These are phyloP conservation scores for Gobio occitaniae DNA, from an alignment of 2,797 vertebrate genomes.

Conservation along the genomic window DNA sequence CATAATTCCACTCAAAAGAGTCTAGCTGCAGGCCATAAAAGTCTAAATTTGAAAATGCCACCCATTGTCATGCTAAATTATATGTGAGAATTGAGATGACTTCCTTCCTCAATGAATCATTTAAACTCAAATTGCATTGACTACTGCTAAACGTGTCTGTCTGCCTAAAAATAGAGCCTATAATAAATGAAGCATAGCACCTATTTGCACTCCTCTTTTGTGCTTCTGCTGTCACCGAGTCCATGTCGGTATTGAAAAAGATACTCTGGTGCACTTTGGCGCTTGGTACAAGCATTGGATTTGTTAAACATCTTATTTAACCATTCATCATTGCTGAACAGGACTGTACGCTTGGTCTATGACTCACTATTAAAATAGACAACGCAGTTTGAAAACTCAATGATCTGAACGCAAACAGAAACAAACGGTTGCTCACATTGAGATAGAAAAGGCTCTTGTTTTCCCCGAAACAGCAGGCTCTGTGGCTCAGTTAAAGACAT, in stretches of 20 bases:
- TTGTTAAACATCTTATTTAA: constrained; percentile 33
- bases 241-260: constrained; percentile 5
- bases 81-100: constrained; percentile 25
- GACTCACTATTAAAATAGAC: constrained; percentile 25
- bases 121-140: constrained; percentile 31
- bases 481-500: not conserved
- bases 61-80: constrained; percentile 37
- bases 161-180: constrained; percentile 38
- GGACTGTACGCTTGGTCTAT: constrained; percentile 17
- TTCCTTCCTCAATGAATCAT: constrained; percentile 42
- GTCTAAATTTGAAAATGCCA: constrained; percentile 16
- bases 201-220: constrained; percentile 27
- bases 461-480: not conserved
- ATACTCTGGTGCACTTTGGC: constrained; percentile 14
- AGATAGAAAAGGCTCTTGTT: constrained; percentile 6
- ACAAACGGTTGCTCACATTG: constrained; percentile 8
- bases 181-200: constrained; percentile 35
- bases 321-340: constrained; percentile 12
- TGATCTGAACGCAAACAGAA: not conserved
- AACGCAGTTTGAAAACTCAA: constrained; percentile 18
- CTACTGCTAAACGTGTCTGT: constrained; percentile 37
- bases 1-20: not conserved
- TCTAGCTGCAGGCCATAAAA: constrained; percentile 23
- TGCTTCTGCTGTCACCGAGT: constrained; percentile 3
- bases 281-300: constrained; percentile 34